Conservation (phyloP, 2,888 invertebrate genomes). For the Drosophila emarginata region DNA sequence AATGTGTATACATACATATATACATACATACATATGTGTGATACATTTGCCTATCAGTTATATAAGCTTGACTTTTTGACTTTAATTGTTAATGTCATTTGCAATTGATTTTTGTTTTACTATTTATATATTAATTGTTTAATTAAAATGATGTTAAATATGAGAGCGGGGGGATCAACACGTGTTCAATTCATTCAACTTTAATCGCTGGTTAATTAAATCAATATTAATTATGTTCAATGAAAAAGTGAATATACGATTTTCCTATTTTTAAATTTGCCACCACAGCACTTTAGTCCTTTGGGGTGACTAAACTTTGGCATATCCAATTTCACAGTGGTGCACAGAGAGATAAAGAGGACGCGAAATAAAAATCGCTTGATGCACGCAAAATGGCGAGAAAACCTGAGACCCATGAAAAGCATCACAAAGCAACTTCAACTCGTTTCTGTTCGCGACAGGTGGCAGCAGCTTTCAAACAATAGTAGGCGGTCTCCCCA, state of each 20-base stretch:
- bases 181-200: conserved; percentile 36
- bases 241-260: not conserved
- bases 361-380: not conserved
- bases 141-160: conserved; percentile 1
- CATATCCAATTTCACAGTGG: conserved; percentile 6
- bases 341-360: not conserved
- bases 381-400: not conserved
- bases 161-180: conserved; percentile 1
- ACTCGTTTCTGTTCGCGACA: conserved; percentile 13
- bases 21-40: not conserved
- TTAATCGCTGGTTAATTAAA: conserved; percentile 56
- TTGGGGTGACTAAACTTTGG: conserved; percentile 11
- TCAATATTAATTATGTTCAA: conserved; percentile 29
- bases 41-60: not conserved
- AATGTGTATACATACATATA: not conserved
- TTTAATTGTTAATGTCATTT: conserved; percentile 18
- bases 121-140: not conserved
- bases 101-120: conserved; percentile 2
- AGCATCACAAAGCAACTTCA: conserved; percentile 12
- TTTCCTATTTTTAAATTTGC: not conserved
- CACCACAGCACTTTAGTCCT: too few species aligned
- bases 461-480: not conserved
- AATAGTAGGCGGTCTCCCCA: not conserved
- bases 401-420: conserved; percentile 3
- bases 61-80: conserved; percentile 3